Evolutionary conservation across 2,113 vertebrate species (phyloP), one percentile per base, ranked within the genome.

Genomic region (Muntiacus muntjak): DNA sequence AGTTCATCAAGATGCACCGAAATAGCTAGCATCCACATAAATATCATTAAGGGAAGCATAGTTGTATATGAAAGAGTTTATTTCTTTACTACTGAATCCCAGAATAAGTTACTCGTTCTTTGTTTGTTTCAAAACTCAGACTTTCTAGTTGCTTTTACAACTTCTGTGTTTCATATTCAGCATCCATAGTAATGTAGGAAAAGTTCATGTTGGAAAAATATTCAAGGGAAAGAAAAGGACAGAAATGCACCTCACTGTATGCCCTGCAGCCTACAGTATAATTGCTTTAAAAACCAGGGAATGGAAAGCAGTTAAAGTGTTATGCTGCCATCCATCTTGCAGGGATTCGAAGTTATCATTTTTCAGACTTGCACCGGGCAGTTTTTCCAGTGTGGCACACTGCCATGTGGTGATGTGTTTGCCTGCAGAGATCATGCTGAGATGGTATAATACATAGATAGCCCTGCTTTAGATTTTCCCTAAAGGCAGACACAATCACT

Each of bases 371-470:
- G 12, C 5, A 23, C 19, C 40, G 60, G 30, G n/a, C 30, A 93
- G 47, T 79, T 95, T 97, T 76, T 97, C 62, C 23, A 54, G 7
- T 12, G 45, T 13, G 16, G 45, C 62, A 84, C 55, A 94, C 82
- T 95, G 40, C 83, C 28, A 5, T 54, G 3, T 58, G 82, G 76
- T 92, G 87, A 97, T 87, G 4, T 86, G 97, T 97, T 95, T 98
- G 76, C n/a, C 93, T 85, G 78, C 9, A 89, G 74, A 97, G 79
- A 94, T 96, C 93, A 89, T 5, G 2, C 64, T 28, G 86, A 97
- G 74, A 76, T 89, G 21, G 33, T 78, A 28, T 67, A 84, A 95
- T 62, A 96, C 6, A 60, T 79, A 96, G 13, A 60, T 79, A 96
- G 13, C 10, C 3, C 19, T 92, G 40, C 28, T 92, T 67, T 58